Evolutionary conservation across 2,888 invertebrate species (phyloP), one percentile per base, ranked within the genome.

Genomic region (Brenthis hecate): DNA sequence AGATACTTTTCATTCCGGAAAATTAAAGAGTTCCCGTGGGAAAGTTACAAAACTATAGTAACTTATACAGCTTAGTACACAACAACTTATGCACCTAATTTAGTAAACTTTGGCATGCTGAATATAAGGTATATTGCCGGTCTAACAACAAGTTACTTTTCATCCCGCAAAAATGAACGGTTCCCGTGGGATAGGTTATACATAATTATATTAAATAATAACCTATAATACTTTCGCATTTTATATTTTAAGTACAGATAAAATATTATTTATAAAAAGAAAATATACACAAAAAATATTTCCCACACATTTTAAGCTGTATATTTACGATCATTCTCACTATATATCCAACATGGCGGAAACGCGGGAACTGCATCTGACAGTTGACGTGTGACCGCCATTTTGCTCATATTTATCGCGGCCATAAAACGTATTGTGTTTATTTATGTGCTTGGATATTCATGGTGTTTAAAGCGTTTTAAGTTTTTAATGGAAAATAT

Each of bases 311-410:
- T 14, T 5, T 16, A 62, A 43, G 62, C 62, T 19, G 62, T 51
- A 32, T 62, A 62, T 51, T 62, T 62, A 62, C 19, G 19, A 53
- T 32, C 62, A 13, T 54, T 61, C 61, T 48, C 66, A 61, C 36
- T 61, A 61, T 56, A 56, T 66, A 56, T 66, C 55, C 61, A 50
- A 66, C 32, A 61, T 66, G 55, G 54, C 61, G 50, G 61, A 50
- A 13, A 19, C 61, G 51, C 72, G 72, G 72, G 74, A 76, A 66
- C 73, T 79, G 79, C 73, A 47, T 57, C 56, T 74, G 80, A 79
- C 80, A 75, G 73, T 65, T 79, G 79, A 80, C 73, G 76, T 72
- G 76, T 72, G 72, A 76, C 76, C 64, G 76, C 78, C 78, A 79
- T 80, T 79, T 79, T 78, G 76, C 53, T 65, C 51, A 65, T 63